Evolutionary conservation across 2,888 invertebrate genomes (phyloP).

Genomic region (Phengaris arion): DNA sequence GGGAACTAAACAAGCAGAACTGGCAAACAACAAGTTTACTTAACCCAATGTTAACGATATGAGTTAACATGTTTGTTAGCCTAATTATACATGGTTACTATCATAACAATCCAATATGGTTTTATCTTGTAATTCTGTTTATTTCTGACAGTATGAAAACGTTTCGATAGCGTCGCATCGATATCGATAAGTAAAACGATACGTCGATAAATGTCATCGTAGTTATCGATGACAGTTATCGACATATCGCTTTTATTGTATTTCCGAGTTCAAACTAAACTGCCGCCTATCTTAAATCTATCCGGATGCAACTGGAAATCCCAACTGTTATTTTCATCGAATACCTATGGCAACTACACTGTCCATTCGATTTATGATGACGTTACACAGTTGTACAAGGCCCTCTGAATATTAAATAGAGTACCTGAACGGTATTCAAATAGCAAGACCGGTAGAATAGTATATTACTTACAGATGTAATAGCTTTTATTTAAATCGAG

Average conservation of each 20-base stretch:
- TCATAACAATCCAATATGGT: slow-evolving; percentile 16
- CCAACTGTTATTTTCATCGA: slow-evolving; percentile 15
- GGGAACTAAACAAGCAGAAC: slow-evolving; percentile 24
- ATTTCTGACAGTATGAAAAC: not conserved
- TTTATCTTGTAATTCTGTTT: slow-evolving; percentile 23
- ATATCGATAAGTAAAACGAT: slow-evolving; percentile 13
- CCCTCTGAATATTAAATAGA: slow-evolving; percentile 19
- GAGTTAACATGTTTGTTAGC: slow-evolving; percentile 27
- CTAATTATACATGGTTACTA: slow-evolving; percentile 29
- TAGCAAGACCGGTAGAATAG: not conserved
- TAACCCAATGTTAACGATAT: slow-evolving; percentile 28
- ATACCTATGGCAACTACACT: slow-evolving; percentile 5
- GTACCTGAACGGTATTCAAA: slow-evolving; percentile 1
- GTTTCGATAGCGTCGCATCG: not conserved
- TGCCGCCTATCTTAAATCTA: slow-evolving; percentile 20
- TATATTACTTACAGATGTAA: slow-evolving; percentile 3
- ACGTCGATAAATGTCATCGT: slow-evolving; percentile 17
- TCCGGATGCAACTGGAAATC: slow-evolving; percentile 16
- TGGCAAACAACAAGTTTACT: slow-evolving; percentile 25
- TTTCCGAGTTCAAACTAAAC: slow-evolving; percentile 18
- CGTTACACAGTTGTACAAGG: slow-evolving; percentile 16
- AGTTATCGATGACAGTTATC: slow-evolving; percentile 17
- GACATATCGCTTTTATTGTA: slow-evolving; percentile 18
- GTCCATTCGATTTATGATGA: slow-evolving; percentile 13
- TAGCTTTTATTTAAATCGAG: not conserved